Evolutionary conservation across 2,113 vertebrate species (phyloP).

Genomic region (Leucoraja erinaceus): DNA sequence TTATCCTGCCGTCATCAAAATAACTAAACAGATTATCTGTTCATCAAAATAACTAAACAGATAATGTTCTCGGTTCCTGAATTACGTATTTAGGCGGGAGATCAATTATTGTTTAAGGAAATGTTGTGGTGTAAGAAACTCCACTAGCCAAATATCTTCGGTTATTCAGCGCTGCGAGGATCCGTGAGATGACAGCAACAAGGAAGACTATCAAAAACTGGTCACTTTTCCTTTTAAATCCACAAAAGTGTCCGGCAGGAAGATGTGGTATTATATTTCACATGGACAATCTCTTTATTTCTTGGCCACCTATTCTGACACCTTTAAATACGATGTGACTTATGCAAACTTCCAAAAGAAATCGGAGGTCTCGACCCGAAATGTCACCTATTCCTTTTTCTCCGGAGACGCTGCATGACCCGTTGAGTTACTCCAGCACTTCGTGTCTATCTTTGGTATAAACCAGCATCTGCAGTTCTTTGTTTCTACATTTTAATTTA

Average conservation of each 20-base stretch:
- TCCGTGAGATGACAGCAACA: not conserved
- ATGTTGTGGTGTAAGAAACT: not conserved
- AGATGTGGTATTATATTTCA: not conserved
- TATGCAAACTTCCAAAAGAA: too few species aligned
- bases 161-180: not conserved
- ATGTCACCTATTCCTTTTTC: too few species aligned
- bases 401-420: too few species aligned
- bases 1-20: not conserved
- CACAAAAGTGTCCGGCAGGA: not conserved
- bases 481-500: too few species aligned
- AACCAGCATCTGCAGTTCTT: too few species aligned
- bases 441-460: too few species aligned
- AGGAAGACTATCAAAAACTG: not conserved
- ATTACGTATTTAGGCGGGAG: not conserved
- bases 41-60: conserved; percentile 6
- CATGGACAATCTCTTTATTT: not conserved
- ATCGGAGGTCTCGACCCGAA: too few species aligned
- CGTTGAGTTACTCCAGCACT: too few species aligned
- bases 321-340: not conserved
- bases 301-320: not conserved
- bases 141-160: not conserved
- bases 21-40: too few species aligned
- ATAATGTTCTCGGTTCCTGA: conserved; percentile 1
- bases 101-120: conserved; percentile 26
- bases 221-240: not conserved